Conservation (phyloP, 2,888 invertebrate species). For the Lydus trimaculatus region DNA sequence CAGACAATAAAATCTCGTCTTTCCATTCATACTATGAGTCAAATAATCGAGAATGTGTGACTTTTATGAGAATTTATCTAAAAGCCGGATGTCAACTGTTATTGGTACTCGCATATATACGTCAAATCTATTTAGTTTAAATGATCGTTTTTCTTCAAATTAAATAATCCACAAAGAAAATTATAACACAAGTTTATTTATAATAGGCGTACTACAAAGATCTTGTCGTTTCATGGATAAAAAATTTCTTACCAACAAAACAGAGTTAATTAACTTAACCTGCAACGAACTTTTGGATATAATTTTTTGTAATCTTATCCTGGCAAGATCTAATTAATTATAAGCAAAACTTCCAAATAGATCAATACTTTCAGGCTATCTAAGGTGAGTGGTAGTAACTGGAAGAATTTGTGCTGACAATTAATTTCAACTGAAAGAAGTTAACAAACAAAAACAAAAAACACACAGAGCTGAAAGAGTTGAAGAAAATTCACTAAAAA, state of each 20-base stretch:
- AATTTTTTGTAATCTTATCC: slow-evolving; percentile 16
- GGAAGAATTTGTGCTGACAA: slow-evolving; percentile 18
- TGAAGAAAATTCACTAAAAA: neutral
- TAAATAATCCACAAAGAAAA: neutral
- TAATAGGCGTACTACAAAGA: neutral
- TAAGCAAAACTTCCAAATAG: slow-evolving; percentile 6
- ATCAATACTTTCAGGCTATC: slow-evolving; percentile 6
- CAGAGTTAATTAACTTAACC: slow-evolving; percentile 11
- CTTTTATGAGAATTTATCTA: neutral
- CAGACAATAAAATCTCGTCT: slow-evolving; percentile 1
- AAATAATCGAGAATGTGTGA: neutral
- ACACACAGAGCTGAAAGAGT: neutral
- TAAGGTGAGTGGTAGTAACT: slow-evolving; percentile 13
- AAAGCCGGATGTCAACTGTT: neutral
- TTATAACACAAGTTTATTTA: neutral
- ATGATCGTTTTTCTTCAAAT: neutral
- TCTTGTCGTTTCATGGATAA: neutral
- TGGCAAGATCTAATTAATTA: slow-evolving; percentile 15
- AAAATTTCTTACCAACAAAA: neutral
- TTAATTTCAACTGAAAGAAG: slow-evolving; percentile 30
- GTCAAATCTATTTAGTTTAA: neutral
- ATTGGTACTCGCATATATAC: neutral
- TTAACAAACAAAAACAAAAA: slow-evolving; percentile 11
- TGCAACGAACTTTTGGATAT: slow-evolving; percentile 7
- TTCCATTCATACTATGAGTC: neutral